Conservation (phyloP, 2,113 vertebrate species). For the Microcebus tavaratra region DNA sequence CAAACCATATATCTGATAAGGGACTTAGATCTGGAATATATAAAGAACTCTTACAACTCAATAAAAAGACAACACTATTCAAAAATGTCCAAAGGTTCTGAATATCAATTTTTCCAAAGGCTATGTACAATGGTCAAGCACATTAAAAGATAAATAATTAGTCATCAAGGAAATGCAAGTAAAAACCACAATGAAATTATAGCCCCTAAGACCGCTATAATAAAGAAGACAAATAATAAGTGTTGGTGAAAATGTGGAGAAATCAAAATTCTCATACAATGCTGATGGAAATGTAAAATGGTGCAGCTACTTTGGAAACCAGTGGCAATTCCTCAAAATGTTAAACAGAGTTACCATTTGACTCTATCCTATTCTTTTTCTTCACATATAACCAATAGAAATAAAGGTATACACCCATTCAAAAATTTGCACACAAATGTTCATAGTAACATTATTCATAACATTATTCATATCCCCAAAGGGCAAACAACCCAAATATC, state of each 20-base stretch:
- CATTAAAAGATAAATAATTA: not conserved
- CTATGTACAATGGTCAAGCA: not conserved
- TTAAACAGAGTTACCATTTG: not conserved
- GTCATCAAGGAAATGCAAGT: not conserved
- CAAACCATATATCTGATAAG: not conserved
- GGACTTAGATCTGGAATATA: not conserved
- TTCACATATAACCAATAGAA: not conserved
- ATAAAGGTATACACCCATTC: not conserved
- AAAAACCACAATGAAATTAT: not conserved
- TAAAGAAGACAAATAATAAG: not conserved
- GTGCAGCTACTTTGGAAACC: not conserved
- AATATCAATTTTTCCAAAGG: not conserved
- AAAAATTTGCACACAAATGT: not conserved
- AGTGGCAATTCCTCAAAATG: not conserved
- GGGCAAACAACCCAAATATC: not conserved
- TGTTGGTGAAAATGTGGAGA: not conserved
- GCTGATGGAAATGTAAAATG: not conserved
- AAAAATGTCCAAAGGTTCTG: not conserved
- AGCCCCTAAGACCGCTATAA: not conserved
- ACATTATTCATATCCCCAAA: not conserved
- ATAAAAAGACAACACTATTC: not conserved
- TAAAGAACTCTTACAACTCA: not conserved
- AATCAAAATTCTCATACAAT: not conserved
- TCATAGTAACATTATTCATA: not conserved
- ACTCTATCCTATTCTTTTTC: not conserved